phyloP scores from a whole-genome alignment of 35 echinoderm and acorn worm genomes.

The Hemicentrotus pulcherrimus region DNA sequence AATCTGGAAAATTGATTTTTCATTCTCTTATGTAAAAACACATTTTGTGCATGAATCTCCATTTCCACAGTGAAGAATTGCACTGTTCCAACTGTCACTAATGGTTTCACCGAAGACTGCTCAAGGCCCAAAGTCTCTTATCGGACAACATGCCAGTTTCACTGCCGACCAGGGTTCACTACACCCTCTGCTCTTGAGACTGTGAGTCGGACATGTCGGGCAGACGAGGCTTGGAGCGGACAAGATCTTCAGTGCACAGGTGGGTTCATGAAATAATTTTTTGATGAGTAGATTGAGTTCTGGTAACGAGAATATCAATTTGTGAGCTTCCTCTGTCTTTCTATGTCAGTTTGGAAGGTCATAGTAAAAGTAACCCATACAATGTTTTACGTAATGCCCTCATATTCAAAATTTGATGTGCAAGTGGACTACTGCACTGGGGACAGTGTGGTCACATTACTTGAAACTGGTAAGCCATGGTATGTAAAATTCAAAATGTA shows the following conservation, averaged over 20 bases:
- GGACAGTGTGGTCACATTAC: too few relatives aligned
- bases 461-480: too few relatives aligned
- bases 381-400: too few relatives aligned
- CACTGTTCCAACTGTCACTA: slow-evolving; percentile 23
- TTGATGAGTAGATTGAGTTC: too few relatives aligned
- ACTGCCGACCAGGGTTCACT: slow-evolving; percentile 14
- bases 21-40: background rate
- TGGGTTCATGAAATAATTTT: background rate
- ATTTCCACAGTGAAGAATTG: slow-evolving; percentile 51
- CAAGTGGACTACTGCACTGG: too few relatives aligned
- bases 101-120: slow-evolving; percentile 37
- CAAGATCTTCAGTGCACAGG: slow-evolving; percentile 23
- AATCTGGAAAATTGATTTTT: too few relatives aligned
- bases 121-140: slow-evolving; percentile 12
- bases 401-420: too few relatives aligned
- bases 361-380: too few relatives aligned
- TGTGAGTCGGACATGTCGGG: slow-evolving; percentile 18
- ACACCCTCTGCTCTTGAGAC: background rate
- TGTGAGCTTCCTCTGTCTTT: too few relatives aligned
- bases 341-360: too few relatives aligned
- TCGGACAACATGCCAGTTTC: slow-evolving; percentile 12
- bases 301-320: too few relatives aligned
- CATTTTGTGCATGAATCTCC: background rate
- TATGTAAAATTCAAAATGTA: too few relatives aligned
- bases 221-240: slow-evolving; percentile 56